Evolutionary conservation across 2,113 vertebrate species (phyloP).

Genomic region (Phodopus roborovskii): DNA sequence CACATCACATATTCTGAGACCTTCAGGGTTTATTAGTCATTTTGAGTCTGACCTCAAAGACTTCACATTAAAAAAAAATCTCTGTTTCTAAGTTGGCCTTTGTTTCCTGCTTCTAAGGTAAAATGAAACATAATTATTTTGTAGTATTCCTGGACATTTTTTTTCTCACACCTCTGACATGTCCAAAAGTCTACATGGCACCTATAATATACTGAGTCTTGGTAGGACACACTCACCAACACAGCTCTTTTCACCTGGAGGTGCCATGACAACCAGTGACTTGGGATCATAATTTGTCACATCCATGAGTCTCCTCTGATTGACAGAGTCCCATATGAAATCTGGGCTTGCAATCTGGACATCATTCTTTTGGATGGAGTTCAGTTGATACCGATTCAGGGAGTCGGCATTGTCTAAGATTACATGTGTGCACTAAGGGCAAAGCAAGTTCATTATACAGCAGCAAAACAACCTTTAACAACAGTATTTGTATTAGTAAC

Average conservation of each 20-base stretch:
- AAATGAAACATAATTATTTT: not conserved
- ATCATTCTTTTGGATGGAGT: constrained; percentile 84
- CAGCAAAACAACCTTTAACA: constrained; percentile 1
- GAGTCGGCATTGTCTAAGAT: constrained; percentile 83
- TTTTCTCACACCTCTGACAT: not conserved
- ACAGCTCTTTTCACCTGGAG: not conserved
- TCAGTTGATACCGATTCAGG: constrained; percentile 86
- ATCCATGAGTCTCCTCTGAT: constrained; percentile 84
- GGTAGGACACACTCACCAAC: constrained; percentile 64
- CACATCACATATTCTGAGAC: constrained; percentile 5
- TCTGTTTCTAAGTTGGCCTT: constrained; percentile 12
- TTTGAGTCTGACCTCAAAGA: not conserved
- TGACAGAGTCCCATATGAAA: constrained; percentile 89
- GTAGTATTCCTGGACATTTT: constrained; percentile 2
- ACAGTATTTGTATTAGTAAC: not conserved
- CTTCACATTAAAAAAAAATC: not conserved
- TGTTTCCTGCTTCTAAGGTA: constrained; percentile 26
- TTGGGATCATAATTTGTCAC: constrained; percentile 33
- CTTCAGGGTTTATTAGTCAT: not conserved
- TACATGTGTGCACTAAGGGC: constrained; percentile 89
- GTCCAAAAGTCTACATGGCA: not conserved
- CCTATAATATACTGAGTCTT: not conserved
- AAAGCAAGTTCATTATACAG: constrained; percentile 20
- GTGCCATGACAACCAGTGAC: not conserved
- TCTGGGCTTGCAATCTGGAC: constrained; percentile 85